Percentiles rank a stretch among this genome's conserved stretches.
These are phyloP conservation scores for Hartigia nigra DNA, from an alignment of 2,888 invertebrate genomes.

Conservation along the genomic window DNA sequence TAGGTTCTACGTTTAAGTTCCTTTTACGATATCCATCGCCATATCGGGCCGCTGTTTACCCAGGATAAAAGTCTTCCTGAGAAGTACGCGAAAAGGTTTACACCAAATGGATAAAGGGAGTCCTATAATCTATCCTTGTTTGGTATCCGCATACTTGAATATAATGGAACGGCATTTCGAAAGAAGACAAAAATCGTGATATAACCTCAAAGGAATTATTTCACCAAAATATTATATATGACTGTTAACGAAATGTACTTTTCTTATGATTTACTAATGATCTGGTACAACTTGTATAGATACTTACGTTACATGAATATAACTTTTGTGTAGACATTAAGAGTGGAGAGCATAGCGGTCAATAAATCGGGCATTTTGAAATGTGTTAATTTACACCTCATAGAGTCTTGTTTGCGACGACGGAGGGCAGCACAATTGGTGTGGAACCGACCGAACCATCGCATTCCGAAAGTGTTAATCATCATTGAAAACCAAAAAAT, in stretches of 20 bases:
- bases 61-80: background rate
- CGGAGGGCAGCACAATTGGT: conserved; percentile 29
- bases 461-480: conserved; percentile 55
- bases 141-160: background rate
- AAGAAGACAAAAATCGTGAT: background rate
- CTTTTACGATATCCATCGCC: background rate
- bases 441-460: conserved; percentile 26
- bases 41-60: background rate
- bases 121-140: background rate
- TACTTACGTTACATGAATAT: background rate
- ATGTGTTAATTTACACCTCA: conserved; percentile 52
- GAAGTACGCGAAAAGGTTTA: background rate
- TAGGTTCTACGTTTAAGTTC: background rate
- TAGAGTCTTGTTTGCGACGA: conserved; percentile 41
- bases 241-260: background rate
- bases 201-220: background rate
- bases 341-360: background rate
- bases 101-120: background rate
- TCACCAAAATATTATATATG: background rate
- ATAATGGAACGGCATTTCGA: background rate
- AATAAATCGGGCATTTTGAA: conserved; percentile 32
- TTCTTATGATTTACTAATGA: background rate
- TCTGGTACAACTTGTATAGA: background rate
- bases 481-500: conserved; percentile 59
- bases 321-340: background rate